Base-by-base conservation (phyloP, 2,888 invertebrate genomes). In the Physocephala rufipes region DNA sequence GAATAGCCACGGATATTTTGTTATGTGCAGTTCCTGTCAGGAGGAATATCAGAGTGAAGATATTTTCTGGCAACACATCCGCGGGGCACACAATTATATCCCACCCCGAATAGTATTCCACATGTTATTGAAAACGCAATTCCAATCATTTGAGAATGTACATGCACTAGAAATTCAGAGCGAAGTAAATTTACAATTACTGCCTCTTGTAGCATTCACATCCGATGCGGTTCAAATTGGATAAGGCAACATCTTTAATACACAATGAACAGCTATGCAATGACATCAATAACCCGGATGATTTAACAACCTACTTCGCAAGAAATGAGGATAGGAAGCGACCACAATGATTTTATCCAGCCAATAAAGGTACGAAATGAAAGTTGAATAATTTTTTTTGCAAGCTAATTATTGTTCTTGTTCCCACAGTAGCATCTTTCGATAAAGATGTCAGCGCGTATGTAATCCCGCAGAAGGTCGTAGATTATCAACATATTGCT, bases 1-100 rank as follows among this genome's bases (percentile, higher is more conserved):
- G 30, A 45, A 64, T 2, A 66, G 62, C 43, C 71, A 74, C 43
- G 70, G 67, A 51, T 74, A 71, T 30, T 71, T 45, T 43, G 67
- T 74, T 13, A 28, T 74, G 47, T 74, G 74, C 43, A 64, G 70
- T 24, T 65, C 64, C 26, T 74, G 74, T 21, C 73, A 71, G 49
- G 62, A 74, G 28, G 70, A 70, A 24, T 65, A 73, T 47, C n/a
- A 64, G 47, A 67, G 53, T 21, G 74, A 74, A 24, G 47, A 65
- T 2, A 12, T 2, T 26, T 73, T 74, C 28, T 74, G 73, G 73
- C 45, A 28, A 5, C 74, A 74, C 28, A 62, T 74, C 21, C 64
- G 68, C 47, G 64, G 70, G 21, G 30, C 58, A 16, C 74, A 74
- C 51, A 67, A 71, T 19, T 71, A 62, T 65, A 62, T 28, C 43